phyloP scores from a whole-genome alignment of 2,888 invertebrate genomes.

The Deroplatys truncata region DNA sequence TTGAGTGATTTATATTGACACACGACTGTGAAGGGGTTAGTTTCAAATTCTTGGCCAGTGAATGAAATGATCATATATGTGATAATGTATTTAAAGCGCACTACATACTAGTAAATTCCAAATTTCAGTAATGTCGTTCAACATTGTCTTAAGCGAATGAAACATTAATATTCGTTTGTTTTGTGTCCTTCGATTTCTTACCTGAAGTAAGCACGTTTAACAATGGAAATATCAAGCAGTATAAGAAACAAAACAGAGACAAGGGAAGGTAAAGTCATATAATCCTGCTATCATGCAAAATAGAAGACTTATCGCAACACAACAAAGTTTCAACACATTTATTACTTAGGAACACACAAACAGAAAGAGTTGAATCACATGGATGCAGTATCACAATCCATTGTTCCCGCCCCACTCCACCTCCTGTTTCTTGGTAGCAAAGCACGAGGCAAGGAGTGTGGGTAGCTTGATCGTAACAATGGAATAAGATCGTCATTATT shows the following conservation, averaged over 20 bases:
- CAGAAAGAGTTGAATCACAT: neutral
- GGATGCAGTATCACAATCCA: slow-evolving; percentile 14
- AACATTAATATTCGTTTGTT: neutral
- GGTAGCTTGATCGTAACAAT: slow-evolving; percentile 10
- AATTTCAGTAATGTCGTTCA: too few species aligned
- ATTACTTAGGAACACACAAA: slow-evolving; percentile 7
- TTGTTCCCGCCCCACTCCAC: neutral
- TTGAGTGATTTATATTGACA: too few species aligned
- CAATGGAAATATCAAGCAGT: neutral
- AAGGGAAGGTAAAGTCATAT: neutral
- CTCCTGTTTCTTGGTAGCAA: neutral
- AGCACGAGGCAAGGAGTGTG: neutral
- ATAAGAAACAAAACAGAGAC: neutral
- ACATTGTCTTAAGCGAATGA: too few species aligned
- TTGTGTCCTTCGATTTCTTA: neutral
- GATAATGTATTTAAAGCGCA: too few species aligned
- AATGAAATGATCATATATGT: too few species aligned
- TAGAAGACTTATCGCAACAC: neutral
- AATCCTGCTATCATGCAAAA: slow-evolving; percentile 3
- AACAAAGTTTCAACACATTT: slow-evolving; percentile 14
- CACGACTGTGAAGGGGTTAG: too few species aligned
- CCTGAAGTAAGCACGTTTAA: neutral
- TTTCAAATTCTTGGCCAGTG: too few species aligned
- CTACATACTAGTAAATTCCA: too few species aligned
- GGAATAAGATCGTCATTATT: slow-evolving; percentile 16